A percentile compares a stretch with the other conserved stretches of the same genome.
Evolutionary conservation across 2,797 vertebrate genomes (phyloP).

Genomic region (Brachymystax lenok): DNA sequence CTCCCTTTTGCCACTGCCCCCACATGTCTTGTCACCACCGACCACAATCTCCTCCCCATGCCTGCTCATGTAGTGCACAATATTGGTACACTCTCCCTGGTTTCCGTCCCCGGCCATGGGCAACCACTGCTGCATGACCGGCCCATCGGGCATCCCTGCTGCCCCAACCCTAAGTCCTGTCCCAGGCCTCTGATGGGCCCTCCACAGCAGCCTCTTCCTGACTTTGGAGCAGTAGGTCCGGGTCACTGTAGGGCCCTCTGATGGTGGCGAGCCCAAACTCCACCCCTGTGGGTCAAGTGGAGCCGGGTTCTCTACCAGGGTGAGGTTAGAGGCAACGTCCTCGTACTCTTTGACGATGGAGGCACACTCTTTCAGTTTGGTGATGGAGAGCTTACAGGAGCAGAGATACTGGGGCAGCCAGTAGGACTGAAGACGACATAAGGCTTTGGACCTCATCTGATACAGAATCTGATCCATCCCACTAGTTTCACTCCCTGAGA

Average conservation of each 20-base stretch:
- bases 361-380: slow-evolving; percentile 48
- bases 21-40: neutral
- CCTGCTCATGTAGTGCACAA: neutral
- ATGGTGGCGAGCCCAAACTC: neutral
- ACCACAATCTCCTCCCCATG: neutral
- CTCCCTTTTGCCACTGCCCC: neutral
- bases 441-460: slow-evolving; percentile 67
- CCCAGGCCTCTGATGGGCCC: slow-evolving; percentile 2
- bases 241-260: neutral
- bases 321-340: slow-evolving; percentile 11
- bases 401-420: slow-evolving; percentile 77
- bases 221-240: slow-evolving; percentile 19
- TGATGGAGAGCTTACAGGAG: slow-evolving; percentile 65
- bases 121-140: slow-evolving; percentile 31
- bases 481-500: slow-evolving; percentile 38
- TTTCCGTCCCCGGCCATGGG: slow-evolving; percentile 1
- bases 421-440: slow-evolving; percentile 69
- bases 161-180: neutral
- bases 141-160: neutral
- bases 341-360: slow-evolving; percentile 59
- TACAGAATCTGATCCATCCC: slow-evolving; percentile 60
- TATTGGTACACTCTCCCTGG: slow-evolving; percentile 19
- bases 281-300: neutral
- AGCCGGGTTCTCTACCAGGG: neutral
- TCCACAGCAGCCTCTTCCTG: slow-evolving; percentile 30